These are phyloP conservation scores for Noctuana brunneofusca DNA, from an alignment of 2,888 invertebrate genomes.

Conservation along the genomic window DNA sequence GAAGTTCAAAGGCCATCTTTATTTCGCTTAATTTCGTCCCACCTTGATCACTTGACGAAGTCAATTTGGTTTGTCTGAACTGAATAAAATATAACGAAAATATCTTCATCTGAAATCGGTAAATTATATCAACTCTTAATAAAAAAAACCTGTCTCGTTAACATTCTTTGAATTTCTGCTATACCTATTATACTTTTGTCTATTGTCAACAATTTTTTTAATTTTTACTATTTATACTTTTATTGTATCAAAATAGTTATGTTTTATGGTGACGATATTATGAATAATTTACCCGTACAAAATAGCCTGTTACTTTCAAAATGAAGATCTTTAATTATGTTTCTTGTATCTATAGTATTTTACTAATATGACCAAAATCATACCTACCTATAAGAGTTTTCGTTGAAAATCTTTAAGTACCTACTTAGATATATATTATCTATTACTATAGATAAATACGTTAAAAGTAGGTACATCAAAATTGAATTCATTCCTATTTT, in stretches of 20 bases:
- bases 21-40: constrained; percentile 26
- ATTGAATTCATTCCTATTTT: not conserved
- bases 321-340: too few relatives aligned
- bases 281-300: too few relatives aligned
- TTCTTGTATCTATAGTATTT: too few relatives aligned
- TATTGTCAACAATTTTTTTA: not conserved
- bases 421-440: too few relatives aligned
- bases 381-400: too few relatives aligned
- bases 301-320: too few relatives aligned
- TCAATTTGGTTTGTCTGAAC: constrained; percentile 22
- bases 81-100: constrained; percentile 17
- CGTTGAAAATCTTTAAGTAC: too few relatives aligned
- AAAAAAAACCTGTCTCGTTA: constrained; percentile 10
- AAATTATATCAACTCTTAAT: constrained; percentile 21
- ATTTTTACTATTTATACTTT: not conserved
- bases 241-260: not conserved
- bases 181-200: not conserved
- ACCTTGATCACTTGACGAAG: constrained; percentile 23
- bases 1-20: constrained; percentile 24
- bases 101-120: constrained; percentile 24
- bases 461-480: too few relatives aligned
- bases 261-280: too few relatives aligned
- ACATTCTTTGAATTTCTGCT: not conserved
- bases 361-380: too few relatives aligned
- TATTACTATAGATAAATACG: too few relatives aligned